Percentiles rank a stretch among this genome's conserved stretches.
Evolutionary conservation across 2,113 vertebrate genomes (phyloP).

Genomic region (Pandion haliaetus): DNA sequence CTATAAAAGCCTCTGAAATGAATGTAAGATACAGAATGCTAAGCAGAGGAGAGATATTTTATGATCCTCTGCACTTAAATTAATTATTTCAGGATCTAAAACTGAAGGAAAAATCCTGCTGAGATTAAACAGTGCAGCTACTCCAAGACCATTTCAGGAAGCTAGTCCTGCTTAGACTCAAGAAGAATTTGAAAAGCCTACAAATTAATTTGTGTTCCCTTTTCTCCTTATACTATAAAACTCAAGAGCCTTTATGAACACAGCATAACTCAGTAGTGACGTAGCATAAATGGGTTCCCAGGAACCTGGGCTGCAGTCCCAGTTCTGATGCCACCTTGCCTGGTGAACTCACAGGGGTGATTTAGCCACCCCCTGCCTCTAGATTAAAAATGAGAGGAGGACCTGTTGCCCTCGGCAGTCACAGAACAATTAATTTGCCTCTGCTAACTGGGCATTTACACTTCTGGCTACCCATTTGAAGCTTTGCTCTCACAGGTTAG

Average conservation of each 20-base stretch:
- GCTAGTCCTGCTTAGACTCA: background rate
- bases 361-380: background rate
- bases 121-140: background rate
- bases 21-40: background rate
- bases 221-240: background rate
- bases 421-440: background rate
- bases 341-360: background rate
- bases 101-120: background rate
- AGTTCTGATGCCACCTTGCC: background rate
- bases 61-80: slow-evolving; percentile 24
- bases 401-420: background rate
- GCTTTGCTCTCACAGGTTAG: background rate
- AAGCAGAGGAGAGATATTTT: slow-evolving; percentile 22
- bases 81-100: slow-evolving; percentile 30
- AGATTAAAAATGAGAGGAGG: background rate
- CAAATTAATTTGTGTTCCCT: background rate
- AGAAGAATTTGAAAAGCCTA: background rate
- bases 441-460: background rate
- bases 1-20: background rate
- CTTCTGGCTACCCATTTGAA: background rate
- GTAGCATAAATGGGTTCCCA: background rate
- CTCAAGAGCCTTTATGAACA: background rate
- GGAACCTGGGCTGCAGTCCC: background rate
- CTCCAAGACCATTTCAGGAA: background rate
- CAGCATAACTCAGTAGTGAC: background rate